Evolutionary conservation across 2,888 invertebrate species (phyloP).

Genomic region (Piscicola geometra): DNA sequence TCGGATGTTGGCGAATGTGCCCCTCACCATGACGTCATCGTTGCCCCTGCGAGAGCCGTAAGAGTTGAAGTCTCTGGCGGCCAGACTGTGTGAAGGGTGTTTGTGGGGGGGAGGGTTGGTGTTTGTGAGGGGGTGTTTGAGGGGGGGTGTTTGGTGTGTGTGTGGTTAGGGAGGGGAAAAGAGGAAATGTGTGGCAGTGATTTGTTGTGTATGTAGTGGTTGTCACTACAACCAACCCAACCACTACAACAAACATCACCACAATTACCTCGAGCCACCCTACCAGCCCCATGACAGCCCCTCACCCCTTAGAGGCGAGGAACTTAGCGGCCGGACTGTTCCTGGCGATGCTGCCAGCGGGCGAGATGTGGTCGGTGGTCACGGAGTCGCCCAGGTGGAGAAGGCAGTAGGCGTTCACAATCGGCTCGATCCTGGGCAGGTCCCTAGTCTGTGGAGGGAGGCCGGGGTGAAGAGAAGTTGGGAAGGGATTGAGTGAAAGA

Average conservation of each 20-base stretch:
- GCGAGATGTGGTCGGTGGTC: conserved; percentile 97
- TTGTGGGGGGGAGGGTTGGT: too few relatives aligned
- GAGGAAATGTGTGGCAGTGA: background rate
- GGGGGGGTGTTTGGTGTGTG: background rate
- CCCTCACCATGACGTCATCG: conserved; percentile 92
- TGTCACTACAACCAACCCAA: too few relatives aligned
- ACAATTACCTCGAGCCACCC: too few relatives aligned
- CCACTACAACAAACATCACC: too few relatives aligned
- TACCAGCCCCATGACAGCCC: too few relatives aligned
- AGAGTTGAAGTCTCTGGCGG: conserved; percentile 92
- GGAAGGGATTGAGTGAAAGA: background rate
- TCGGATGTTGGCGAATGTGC: conserved; percentile 96
- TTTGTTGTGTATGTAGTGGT: too few relatives aligned
- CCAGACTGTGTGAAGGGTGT: conserved; percentile 62
- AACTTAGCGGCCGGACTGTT: conserved; percentile 83
- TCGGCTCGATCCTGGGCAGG: conserved; percentile 56
- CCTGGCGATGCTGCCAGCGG: conserved; percentile 91
- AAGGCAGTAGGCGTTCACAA: conserved; percentile 73
- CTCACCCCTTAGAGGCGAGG: conserved; percentile 65
- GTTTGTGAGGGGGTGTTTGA: too few relatives aligned
- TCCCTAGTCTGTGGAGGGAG: conserved; percentile 13
- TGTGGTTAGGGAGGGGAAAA: background rate
- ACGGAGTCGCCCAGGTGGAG: conserved; percentile 83
- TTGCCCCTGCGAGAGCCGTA: conserved; percentile 95
- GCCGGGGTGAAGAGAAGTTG: too few relatives aligned